Base-by-base conservation (phyloP, 2,797 vertebrate species). In the Leptoclinus maculatus region DNA sequence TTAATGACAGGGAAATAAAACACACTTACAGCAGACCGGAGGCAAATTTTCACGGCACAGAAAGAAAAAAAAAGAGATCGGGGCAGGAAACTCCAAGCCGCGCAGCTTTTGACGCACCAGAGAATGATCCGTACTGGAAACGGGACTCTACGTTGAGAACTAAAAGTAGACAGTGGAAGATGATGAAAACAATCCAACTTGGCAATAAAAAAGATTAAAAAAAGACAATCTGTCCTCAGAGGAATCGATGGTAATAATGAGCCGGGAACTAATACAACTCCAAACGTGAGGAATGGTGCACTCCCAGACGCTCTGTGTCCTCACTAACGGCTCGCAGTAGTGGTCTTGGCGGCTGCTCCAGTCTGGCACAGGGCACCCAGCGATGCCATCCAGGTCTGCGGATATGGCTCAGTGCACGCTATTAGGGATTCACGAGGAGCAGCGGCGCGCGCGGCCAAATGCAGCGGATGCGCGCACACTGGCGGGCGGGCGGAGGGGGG, bases 301-400 rank as follows among this genome's bases (percentile, higher is more conserved):
- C 43, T 17, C 54, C 27, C 27, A 2, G 4, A 2, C 56, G 13
- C 13, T 23, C 45, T 10, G 27, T 3, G 19, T 60, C 38, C 66
- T 39, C 7, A 1, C 53, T 16, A 9, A 16, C 62, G 27, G 68
- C 29, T 67, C 17, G n/a, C 25, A 12, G 12, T 23, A 4, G 16
- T 23, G 68, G 32, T 70, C 60, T 19, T 7, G 17, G 2, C 17
- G 34, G 57, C 54, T 53, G 75, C 53, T 68, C 14, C 75, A 17
- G 36, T 36, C 23, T 3, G 54, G 57, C 21, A 72, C 62, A 58
- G 23, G 72, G 45, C 54, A n/a, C 29, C 41, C 36, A 13, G 27
- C 54, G 62, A 43, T 54, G 71, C 66, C 80, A 71, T 72, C 66
- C 67, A 32, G 72, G 66, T 71, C 72, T 71, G 75, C 78, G 66